Conservation (phyloP, 1,140 invertebrate species). For the Sarcophaga peregrina region DNA sequence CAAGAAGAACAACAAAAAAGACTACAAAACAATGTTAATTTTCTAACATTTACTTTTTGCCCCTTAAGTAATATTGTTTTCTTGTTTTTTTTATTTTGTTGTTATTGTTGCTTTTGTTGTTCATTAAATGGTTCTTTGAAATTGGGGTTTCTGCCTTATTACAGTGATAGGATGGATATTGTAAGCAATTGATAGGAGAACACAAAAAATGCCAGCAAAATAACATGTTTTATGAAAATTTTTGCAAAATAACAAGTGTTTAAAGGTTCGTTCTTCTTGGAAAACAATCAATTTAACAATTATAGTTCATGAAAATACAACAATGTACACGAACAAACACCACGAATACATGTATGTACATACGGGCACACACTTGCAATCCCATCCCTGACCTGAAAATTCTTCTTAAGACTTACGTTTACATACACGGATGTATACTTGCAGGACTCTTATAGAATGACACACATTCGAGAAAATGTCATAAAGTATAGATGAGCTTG, state of each 20-base stretch:
- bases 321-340: neutral
- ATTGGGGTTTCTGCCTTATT: no score
- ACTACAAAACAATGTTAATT: no score
- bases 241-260: conserved; percentile 41
- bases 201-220: conserved; percentile 24
- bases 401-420: neutral
- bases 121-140: no score
- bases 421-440: neutral
- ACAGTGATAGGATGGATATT: conserved; percentile 12
- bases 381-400: no score
- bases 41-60: no score
- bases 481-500: conserved; percentile 2
- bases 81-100: no score
- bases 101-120: no score
- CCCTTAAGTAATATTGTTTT: no score
- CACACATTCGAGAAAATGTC: conserved; percentile 16
- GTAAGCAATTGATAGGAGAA: conserved; percentile 27
- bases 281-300: conserved; percentile 47
- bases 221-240: conserved; percentile 45
- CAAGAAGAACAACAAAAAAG: no score
- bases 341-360: no score
- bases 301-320: conserved; percentile 29
- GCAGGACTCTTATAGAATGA: neutral
- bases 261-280: conserved; percentile 42
- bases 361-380: neutral